Conservation (phyloP, 2,888 invertebrate species). For the Microctonus brassicae region DNA sequence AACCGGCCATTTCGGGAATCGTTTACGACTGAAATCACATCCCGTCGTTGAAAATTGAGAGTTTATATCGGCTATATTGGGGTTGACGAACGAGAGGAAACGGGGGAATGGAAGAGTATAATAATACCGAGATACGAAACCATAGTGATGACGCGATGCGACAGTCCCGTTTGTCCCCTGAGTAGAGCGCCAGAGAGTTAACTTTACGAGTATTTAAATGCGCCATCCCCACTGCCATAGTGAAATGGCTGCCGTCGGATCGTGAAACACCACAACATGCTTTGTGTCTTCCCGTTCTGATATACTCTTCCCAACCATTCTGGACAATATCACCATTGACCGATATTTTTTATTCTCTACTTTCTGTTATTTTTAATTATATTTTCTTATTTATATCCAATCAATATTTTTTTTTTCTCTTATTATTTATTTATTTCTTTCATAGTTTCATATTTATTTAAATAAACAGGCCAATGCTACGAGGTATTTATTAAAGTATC, state of each 20-base stretch:
- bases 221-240: slow-evolving; percentile 48
- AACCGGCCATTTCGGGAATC: slow-evolving; percentile 39
- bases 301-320: slow-evolving; percentile 14
- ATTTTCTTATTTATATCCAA: slow-evolving; percentile 4
- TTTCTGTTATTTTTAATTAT: not conserved
- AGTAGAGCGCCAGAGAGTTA: slow-evolving; percentile 40
- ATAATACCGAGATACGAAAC: slow-evolving; percentile 36
- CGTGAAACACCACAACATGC: slow-evolving; percentile 46
- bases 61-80: slow-evolving; percentile 32
- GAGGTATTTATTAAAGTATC: no score
- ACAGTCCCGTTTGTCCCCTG: slow-evolving; percentile 44
- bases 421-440: not conserved
- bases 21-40: slow-evolving; percentile 44
- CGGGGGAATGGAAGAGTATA: slow-evolving; percentile 25
- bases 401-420: not conserved
- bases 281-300: slow-evolving; percentile 44
- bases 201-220: slow-evolving; percentile 53
- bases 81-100: slow-evolving; percentile 29
- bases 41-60: slow-evolving; percentile 33
- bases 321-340: slow-evolving; percentile 1
- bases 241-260: slow-evolving; percentile 60
- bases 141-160: slow-evolving; percentile 40
- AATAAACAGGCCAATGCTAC: not conserved
- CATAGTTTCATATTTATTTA: not conserved
- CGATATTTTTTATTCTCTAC: not conserved